Conservation (phyloP, 2,113 vertebrate genomes). For the Brachionichthys hirsutus region DNA sequence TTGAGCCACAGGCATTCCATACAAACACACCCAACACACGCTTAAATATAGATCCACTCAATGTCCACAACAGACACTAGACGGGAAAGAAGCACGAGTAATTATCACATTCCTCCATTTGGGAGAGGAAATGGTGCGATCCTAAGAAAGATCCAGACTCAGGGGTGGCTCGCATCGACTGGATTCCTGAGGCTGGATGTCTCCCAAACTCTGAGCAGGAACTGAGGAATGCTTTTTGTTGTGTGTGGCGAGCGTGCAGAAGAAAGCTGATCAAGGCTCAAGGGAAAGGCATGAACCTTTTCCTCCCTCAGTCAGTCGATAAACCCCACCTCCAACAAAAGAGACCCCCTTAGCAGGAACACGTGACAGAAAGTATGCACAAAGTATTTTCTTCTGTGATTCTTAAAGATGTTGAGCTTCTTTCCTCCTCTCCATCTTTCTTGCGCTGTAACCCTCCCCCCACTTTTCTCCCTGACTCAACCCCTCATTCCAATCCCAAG, state of each 20-base stretch:
- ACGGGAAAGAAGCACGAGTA: constrained; percentile 10
- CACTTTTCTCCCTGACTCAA: constrained; percentile 29
- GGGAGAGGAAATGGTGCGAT: constrained; percentile 16
- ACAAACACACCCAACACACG: constrained; percentile 60
- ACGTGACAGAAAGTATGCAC: constrained; percentile 37
- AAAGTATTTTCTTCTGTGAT: constrained; percentile 16
- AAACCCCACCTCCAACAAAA: constrained; percentile 40
- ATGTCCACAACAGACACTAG: constrained; percentile 23
- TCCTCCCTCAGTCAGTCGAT: constrained; percentile 41
- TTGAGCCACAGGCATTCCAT: constrained; percentile 72
- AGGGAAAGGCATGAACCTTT: constrained; percentile 64
- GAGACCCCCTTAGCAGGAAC: constrained; percentile 58
- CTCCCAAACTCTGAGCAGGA: constrained; percentile 29
- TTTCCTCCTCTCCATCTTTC: constrained; percentile 33
- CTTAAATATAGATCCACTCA: constrained; percentile 58
- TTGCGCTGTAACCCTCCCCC: constrained; percentile 48
- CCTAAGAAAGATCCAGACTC: constrained; percentile 15
- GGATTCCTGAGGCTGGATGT: constrained; percentile 43
- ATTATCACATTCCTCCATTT: neutral
- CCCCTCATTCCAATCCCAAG: constrained; percentile 61
- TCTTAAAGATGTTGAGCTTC: constrained; percentile 22
- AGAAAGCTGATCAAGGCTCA: constrained; percentile 52
- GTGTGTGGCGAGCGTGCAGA: constrained; percentile 21
- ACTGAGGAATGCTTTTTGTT: constrained; percentile 52
- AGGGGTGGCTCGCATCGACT: constrained; percentile 14